These are phyloP conservation scores for Pogonus chalceus DNA, from an alignment of 1,140 invertebrate species.

Conservation along the genomic window DNA sequence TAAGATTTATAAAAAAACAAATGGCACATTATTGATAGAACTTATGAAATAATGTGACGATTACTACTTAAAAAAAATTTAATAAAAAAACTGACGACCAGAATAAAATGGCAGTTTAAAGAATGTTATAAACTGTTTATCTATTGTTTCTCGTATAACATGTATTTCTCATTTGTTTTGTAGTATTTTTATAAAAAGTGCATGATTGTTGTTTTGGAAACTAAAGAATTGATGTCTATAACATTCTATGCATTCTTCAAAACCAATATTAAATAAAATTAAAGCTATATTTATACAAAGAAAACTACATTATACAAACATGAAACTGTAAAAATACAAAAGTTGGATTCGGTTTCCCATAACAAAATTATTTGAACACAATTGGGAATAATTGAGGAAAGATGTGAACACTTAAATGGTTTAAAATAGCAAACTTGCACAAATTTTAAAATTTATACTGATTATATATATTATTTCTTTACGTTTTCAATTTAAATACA, in stretches of 20 bases:
- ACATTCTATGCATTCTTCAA: conserved; percentile 1
- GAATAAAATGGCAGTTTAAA: conserved; percentile 29
- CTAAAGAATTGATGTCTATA: too few relatives aligned
- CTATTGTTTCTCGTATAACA: neutral
- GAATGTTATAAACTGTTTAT: conserved; percentile 8
- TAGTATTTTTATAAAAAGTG: neutral
- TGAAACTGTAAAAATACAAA: neutral
- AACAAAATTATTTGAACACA: conserved; percentile 16
- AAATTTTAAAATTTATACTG: too few relatives aligned
- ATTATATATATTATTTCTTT: too few relatives aligned
- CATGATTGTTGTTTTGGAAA: too few relatives aligned
- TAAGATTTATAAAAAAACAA: neutral
- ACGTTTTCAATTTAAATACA: too few relatives aligned
- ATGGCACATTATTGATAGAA: neutral
- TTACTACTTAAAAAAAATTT: conserved; percentile 9
- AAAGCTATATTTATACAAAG: conserved; percentile 7
- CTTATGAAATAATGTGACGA: neutral
- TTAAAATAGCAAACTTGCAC: neutral
- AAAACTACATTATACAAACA: neutral
- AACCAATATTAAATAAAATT: conserved; percentile 6
- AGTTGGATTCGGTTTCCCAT: conserved; percentile 7
- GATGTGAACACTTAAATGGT: conserved; percentile 2
- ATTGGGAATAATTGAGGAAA: conserved; percentile 10
- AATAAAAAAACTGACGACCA: conserved; percentile 21
- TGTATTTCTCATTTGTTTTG: neutral